Percentiles rank a stretch among this genome's conserved stretches.
Evolutionary conservation across 1,140 invertebrate species (phyloP).

Genomic region (Aculops lycopersici): DNA sequence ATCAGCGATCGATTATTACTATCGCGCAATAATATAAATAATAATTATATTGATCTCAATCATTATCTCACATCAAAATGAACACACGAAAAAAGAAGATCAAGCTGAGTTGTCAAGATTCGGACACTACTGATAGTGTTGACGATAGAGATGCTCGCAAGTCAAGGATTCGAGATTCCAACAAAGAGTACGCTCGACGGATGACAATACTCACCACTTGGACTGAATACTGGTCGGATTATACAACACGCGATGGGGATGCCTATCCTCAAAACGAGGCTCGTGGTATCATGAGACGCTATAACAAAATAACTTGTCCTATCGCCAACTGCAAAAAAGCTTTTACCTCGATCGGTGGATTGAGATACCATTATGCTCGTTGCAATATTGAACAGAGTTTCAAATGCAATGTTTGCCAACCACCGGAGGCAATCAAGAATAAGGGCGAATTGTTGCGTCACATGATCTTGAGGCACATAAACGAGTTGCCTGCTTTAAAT

Average conservation of each 20-base stretch:
- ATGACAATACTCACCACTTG: background rate
- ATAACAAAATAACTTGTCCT: background rate
- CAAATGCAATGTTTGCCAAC: background rate
- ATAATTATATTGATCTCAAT: too few species aligned
- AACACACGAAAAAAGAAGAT: too few species aligned
- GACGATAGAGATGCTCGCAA: too few species aligned
- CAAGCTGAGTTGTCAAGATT: too few species aligned
- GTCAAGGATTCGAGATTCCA: too few species aligned
- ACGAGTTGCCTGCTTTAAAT: background rate
- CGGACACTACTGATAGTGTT: too few species aligned
- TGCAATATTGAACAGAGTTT: background rate
- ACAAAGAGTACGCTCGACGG: too few species aligned
- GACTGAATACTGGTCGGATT: background rate
- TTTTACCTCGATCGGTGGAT: background rate
- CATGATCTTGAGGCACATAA: background rate
- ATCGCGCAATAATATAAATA: too few species aligned
- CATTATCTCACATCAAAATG: too few species aligned
- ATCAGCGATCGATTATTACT: too few species aligned
- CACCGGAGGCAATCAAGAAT: too few species aligned
- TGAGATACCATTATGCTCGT: background rate
- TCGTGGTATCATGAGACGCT: background rate
- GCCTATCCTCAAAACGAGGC: background rate
- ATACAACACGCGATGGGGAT: background rate
- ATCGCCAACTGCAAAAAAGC: background rate
- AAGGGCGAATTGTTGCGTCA: background rate